These are phyloP conservation scores for Lepus oiostolus DNA, from an alignment of 2,797 vertebrate species.

Conservation along the genomic window DNA sequence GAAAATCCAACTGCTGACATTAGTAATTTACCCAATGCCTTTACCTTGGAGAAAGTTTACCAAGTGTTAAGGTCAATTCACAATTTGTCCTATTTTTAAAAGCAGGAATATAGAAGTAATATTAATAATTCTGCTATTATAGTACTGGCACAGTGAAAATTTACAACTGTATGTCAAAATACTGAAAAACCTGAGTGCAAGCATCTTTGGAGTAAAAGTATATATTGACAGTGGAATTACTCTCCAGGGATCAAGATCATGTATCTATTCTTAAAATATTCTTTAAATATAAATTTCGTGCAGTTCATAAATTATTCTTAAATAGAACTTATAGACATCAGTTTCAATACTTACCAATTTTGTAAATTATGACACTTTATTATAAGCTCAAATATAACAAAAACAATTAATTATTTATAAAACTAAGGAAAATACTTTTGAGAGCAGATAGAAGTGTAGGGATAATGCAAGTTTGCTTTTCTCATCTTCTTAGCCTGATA, in stretches of 20 bases:
- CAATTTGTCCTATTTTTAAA: conserved; percentile 48
- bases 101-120: neutral
- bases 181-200: conserved; percentile 12
- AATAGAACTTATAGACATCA: neutral
- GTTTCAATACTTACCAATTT: neutral
- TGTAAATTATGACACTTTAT: neutral
- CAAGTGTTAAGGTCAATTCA: conserved; percentile 17
- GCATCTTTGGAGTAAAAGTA: neutral
- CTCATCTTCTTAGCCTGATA: conserved; percentile 6
- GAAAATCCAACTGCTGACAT: neutral
- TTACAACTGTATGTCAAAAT: conserved; percentile 54
- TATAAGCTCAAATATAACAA: neutral
- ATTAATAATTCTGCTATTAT: neutral
- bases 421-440: conserved; percentile 8
- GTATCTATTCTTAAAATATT: conserved; percentile 8
- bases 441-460: neutral
- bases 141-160: neutral
- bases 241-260: neutral
- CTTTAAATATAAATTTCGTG: conserved; percentile 18
- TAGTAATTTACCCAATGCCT: neutral
- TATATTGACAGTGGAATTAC: neutral
- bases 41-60: conserved; percentile 36
- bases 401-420: conserved; percentile 33
- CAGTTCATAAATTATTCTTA: neutral
- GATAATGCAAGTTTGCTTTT: neutral